phyloP scores from a whole-genome alignment of 2,113 vertebrate genomes.

The Nibea coibor region DNA sequence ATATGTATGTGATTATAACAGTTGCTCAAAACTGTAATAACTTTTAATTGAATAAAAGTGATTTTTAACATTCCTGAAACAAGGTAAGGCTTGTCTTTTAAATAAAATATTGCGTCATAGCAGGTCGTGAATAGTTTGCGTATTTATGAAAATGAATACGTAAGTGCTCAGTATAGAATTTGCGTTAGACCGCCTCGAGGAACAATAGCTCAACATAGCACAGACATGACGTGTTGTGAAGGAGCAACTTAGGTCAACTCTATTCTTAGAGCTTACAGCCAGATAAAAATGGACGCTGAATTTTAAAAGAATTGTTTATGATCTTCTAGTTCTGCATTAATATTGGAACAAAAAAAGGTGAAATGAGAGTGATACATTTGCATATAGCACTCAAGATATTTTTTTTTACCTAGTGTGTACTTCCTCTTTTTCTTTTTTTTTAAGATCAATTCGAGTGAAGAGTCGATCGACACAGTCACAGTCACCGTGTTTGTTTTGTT shows the following conservation, averaged over 20 bases:
- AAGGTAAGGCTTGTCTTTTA: slow-evolving; percentile 4
- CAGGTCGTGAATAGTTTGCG: background rate
- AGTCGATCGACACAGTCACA: background rate
- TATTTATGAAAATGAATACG: background rate
- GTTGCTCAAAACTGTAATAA: slow-evolving; percentile 60
- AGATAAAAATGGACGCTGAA: background rate
- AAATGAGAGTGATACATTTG: slow-evolving; percentile 81
- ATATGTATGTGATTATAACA: slow-evolving; percentile 59
- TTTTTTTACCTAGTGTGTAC: slow-evolving; percentile 64
- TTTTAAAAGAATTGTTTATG: background rate
- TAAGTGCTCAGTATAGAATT: background rate
- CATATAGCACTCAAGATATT: slow-evolving; percentile 75
- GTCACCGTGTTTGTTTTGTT: background rate
- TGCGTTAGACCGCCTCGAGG: background rate
- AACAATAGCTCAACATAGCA: background rate
- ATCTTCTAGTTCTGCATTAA: slow-evolving; percentile 39
- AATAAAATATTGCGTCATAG: background rate
- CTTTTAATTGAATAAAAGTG: slow-evolving; percentile 81
- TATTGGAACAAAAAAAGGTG: slow-evolving; percentile 75
- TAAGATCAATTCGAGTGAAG: slow-evolving; percentile 13
- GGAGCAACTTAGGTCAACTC: background rate
- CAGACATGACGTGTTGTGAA: background rate
- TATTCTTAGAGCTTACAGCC: background rate
- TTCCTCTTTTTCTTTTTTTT: slow-evolving; percentile 72
- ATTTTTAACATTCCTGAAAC: slow-evolving; percentile 69